Evolutionary conservation across 2,113 vertebrate species (phyloP), one percentile per base, ranked within the genome.

Genomic region (Psittacula cyanocephala): DNA sequence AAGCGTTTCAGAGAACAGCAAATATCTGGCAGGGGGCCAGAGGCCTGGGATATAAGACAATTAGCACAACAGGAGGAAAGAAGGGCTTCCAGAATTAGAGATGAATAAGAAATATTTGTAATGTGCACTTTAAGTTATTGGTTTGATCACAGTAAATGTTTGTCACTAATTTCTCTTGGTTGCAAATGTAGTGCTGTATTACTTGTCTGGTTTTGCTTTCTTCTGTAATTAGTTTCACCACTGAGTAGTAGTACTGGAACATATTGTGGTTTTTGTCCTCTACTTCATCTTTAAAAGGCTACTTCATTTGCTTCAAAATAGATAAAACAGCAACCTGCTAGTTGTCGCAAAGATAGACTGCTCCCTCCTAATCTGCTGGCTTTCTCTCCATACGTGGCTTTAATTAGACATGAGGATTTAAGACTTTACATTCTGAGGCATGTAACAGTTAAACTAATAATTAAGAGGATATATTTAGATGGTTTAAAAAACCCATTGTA

Each of bases 81-180:
- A 81, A 85, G 55, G 76, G 88, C 63, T 96, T 96, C 94, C 11
- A 39, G 95, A 97, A 95, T 93, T 85, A 88, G 59, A 81, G 91
- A 93, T 93, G 91, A 97, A 93, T 91, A 89, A 90, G 84, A 93
- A 95, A 95, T 97, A 93, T 96, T 97, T 96, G 95, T 85, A 91
- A 90, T 94, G 74, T 84, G 90, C 84, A 53, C 81, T 97, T 94
- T 88, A 85, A 89, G 75, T 96, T 97, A 93, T 80, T 92, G 86
- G 81, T 96, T 96, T 94, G 84, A 93, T 93, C 94, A 67, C 44
- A 92, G 50, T 37, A 64, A 93, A 94, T 85, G 52, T 93, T 97
- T 96, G 88, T 89, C 81, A 80, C 75, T 88, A 93, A 75, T 43
- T 96, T 92, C 59, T 95, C 90, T 89, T 83, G 71, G 72, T 50